Base-by-base conservation (phyloP, 2,113 vertebrate species). In the Melanostigma gelatinosum region DNA sequence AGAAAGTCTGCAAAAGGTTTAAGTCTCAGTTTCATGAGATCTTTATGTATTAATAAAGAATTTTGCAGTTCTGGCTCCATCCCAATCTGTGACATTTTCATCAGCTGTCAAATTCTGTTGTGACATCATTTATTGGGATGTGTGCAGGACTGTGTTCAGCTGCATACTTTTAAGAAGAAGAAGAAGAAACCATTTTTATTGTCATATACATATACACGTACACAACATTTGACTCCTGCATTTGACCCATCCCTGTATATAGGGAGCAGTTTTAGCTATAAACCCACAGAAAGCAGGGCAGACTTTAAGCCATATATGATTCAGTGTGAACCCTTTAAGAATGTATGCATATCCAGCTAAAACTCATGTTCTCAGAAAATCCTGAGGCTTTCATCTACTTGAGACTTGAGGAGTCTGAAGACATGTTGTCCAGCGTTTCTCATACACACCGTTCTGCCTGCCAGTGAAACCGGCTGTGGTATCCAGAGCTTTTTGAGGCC, bases 401-500 rank as follows among this genome's bases (percentile, higher is more conserved):
- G 58, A 82, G 38, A 83, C 48, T 58, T 66, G 36, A 73, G 34
- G 16, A 77, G 80, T 24, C 72, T 64, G 34, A 70, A 89, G 85
- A 84, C 57, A 71, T 65, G 69, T 72, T 64, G 52, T 55, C 13
- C 73, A 75, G 75, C 67, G 48, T 78, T 46, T 73, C 63, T 73
- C 65, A 80, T 36, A 77, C 34, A 66, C 87, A 90, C 81, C 91
- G 87, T 89, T 65, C 52, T 84, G 38, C 60, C 91, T 75, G 75
- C 84, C 91, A 93, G 72, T 74, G 86, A 84, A 85, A 77, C 91
- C 90, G 92, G 84, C 84, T 82, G 83, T 83, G 91, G 93, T 91
- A 70, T 94, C 90, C 85, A 93, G 79, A 93, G 91, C 85, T 92
- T 91, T 91, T 85, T 85, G 81, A 86, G 89, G 66, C 84, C 78